Percentiles rank a stretch among this genome's conserved stretches.
Evolutionary conservation across 2,113 vertebrate species (phyloP).

Genomic region (Blennius ocellaris): DNA sequence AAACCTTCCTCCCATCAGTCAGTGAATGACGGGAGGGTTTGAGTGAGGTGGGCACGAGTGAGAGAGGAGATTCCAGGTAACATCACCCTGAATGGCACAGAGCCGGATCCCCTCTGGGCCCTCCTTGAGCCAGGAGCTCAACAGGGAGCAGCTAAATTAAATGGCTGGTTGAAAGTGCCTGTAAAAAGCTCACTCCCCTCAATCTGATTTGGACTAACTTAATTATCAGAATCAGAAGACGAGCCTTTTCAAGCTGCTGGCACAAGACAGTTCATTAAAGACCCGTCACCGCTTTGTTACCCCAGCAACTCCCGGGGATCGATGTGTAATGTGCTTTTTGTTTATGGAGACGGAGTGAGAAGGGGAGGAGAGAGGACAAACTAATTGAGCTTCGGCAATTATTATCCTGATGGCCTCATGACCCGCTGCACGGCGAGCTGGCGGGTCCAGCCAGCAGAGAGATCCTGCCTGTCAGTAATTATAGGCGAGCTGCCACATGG

Average conservation of each 20-base stretch:
- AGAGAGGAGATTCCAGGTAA: slow-evolving; percentile 15
- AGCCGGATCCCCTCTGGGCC: slow-evolving; percentile 5
- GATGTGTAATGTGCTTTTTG: slow-evolving; percentile 66
- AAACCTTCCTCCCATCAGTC: slow-evolving; percentile 4
- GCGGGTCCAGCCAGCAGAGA: neutral
- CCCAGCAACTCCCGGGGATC: slow-evolving; percentile 59
- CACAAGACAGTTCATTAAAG: slow-evolving; percentile 72
- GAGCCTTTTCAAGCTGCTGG: slow-evolving; percentile 53
- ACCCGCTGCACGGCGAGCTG: slow-evolving; percentile 19
- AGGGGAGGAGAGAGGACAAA: slow-evolving; percentile 52
- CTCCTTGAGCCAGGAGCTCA: neutral
- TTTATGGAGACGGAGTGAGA: slow-evolving; percentile 62
- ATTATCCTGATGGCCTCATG: slow-evolving; percentile 41
- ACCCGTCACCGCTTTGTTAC: slow-evolving; percentile 55
- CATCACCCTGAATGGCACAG: neutral
- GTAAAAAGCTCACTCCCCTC: slow-evolving; percentile 31
- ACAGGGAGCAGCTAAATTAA: slow-evolving; percentile 38
- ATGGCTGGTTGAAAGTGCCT: slow-evolving; percentile 37
- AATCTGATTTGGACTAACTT: slow-evolving; percentile 64
- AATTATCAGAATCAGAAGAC: slow-evolving; percentile 62
- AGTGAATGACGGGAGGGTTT: neutral
- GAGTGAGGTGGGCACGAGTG: neutral
- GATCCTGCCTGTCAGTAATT: slow-evolving; percentile 39
- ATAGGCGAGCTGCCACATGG: slow-evolving; percentile 2
- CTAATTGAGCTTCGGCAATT: slow-evolving; percentile 69